Evolutionary conservation across 2,888 invertebrate species (phyloP).

Genomic region (Drosophila fulvimacula): DNA sequence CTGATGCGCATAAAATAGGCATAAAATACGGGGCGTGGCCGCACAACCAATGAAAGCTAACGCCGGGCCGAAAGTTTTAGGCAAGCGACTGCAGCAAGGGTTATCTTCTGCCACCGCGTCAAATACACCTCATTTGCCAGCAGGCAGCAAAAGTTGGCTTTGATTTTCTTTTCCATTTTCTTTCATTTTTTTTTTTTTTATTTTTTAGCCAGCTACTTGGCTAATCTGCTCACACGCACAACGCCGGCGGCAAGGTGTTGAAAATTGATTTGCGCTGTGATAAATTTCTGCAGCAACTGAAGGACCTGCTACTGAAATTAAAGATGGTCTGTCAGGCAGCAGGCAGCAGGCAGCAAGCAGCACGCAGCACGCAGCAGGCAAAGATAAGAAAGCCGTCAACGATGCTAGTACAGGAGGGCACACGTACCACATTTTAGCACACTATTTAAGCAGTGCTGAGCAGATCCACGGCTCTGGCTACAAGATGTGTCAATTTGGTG

Average conservation of each 20-base stretch:
- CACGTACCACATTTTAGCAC: conserved; percentile 73
- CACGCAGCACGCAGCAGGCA: too few species aligned
- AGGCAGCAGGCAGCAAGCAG: neutral
- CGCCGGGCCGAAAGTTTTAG: conserved; percentile 19
- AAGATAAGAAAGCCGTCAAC: conserved; percentile 31
- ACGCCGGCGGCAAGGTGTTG: conserved; percentile 48
- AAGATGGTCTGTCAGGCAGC: conserved; percentile 40
- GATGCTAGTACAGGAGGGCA: neutral
- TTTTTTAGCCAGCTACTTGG: conserved; percentile 22
- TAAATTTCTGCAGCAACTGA: conserved; percentile 48
- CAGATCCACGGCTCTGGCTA: conserved; percentile 32
- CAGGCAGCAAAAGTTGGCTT: conserved; percentile 20
- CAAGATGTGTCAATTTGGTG: conserved; percentile 73
- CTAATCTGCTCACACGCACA: conserved; percentile 32
- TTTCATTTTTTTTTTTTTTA: neutral
- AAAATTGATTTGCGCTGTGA: conserved; percentile 68
- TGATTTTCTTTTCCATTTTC: conserved; percentile 26
- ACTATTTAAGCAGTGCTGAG: conserved; percentile 60
- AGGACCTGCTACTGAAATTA: conserved; percentile 61
- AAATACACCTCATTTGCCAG: conserved; percentile 40
- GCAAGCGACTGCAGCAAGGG: conserved; percentile 18
- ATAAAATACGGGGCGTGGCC: conserved; percentile 50
- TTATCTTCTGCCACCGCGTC: conserved; percentile 27
- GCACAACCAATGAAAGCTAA: conserved; percentile 46
- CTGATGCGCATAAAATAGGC: conserved; percentile 72